phyloP scores from a whole-genome alignment of 1,140 invertebrate genomes.

The Heterodera carotae region DNA sequence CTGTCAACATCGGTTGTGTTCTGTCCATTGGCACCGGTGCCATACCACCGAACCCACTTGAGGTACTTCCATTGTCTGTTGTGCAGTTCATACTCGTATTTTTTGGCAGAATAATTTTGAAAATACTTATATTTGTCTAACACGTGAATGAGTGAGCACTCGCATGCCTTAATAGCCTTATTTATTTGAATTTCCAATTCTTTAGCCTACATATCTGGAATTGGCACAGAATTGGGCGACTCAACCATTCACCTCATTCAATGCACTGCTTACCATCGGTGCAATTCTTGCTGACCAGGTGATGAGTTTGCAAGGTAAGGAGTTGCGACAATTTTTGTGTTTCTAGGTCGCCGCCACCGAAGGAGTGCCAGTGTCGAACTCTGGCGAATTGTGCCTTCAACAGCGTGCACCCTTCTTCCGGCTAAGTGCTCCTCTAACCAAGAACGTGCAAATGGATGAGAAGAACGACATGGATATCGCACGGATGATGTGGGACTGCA shows the following conservation, averaged over 20 bases:
- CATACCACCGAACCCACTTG: constrained; percentile 57
- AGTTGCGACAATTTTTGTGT: no score
- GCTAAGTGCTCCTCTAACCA: constrained; percentile 71
- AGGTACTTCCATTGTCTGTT: constrained; percentile 36
- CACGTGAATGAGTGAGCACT: no score
- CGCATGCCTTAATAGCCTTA: no score
- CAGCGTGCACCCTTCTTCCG: constrained; percentile 81
- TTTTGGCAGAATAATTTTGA: no score
- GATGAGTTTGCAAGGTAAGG: constrained; percentile 32
- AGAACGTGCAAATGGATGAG: constrained; percentile 72
- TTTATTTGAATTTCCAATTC: background rate
- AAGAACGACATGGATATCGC: constrained; percentile 59
- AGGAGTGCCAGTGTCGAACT: constrained; percentile 85
- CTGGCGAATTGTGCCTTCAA: constrained; percentile 83
- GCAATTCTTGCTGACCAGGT: constrained; percentile 31
- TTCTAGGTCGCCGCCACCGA: constrained; percentile 81
- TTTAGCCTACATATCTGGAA: constrained; percentile 19
- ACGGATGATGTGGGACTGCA: constrained; percentile 64
- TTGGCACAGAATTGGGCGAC: constrained; percentile 19
- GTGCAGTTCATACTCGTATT: no score
- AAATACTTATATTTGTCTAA: no score
- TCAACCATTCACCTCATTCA: constrained; percentile 17
- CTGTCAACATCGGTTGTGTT: constrained; percentile 44
- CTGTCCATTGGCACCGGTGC: constrained; percentile 61
- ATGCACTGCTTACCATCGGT: constrained; percentile 22